Percentiles rank a stretch among this genome's conserved stretches.
These are phyloP conservation scores for Glaucopsyche alexis DNA, from an alignment of 2,888 invertebrate genomes.

Conservation along the genomic window DNA sequence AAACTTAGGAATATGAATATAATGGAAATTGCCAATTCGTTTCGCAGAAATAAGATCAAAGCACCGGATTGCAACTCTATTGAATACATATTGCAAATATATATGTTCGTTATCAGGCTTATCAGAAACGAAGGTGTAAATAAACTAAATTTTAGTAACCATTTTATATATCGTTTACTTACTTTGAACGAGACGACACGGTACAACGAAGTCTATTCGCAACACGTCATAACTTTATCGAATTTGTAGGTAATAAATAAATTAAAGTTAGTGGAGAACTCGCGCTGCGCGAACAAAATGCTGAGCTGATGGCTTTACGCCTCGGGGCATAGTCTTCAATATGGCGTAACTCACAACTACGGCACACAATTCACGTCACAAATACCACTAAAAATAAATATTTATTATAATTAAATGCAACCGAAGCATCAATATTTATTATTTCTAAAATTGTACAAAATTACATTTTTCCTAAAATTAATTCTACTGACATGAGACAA, in stretches of 20 bases:
- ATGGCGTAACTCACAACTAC: constrained; percentile 31
- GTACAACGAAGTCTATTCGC: constrained; percentile 38
- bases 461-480: not conserved
- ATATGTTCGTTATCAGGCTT: constrained; percentile 1
- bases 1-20: not conserved
- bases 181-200: constrained; percentile 36
- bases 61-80: not conserved
- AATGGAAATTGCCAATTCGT: not conserved
- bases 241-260: constrained; percentile 42
- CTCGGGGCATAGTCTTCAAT: constrained; percentile 40
- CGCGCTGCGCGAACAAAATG: constrained; percentile 38
- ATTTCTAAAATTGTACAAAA: not conserved
- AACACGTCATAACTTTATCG: constrained; percentile 55
- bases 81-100: not conserved
- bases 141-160: not conserved
- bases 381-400: not conserved
- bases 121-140: not conserved
- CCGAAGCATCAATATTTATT: not conserved
- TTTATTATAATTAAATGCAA: not conserved
- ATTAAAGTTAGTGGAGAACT: not conserved
- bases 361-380: not conserved
- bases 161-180: constrained; percentile 33
- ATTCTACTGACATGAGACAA: constrained; percentile 36
- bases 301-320: constrained; percentile 47
- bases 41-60: not conserved